Conservation (phyloP, 2,888 invertebrate genomes). For the Thumatha senex region DNA sequence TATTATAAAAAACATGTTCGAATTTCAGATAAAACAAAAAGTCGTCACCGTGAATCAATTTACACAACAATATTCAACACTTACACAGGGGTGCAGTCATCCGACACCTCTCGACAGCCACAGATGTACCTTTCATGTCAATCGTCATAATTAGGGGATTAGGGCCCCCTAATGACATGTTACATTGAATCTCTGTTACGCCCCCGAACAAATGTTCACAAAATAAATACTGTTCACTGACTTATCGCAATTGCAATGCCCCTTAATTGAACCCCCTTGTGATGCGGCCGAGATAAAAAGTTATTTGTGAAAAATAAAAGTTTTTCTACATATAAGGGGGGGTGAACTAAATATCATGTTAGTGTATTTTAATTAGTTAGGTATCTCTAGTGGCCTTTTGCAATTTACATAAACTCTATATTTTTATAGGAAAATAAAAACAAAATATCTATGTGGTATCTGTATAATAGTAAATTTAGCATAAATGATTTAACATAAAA, state of each 20-base stretch:
- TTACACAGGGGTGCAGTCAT: constrained; percentile 55
- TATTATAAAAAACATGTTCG: too few species aligned
- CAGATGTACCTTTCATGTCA: constrained; percentile 82
- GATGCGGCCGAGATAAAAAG: constrained; percentile 21
- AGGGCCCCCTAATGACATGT: constrained; percentile 78
- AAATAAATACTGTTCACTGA: constrained; percentile 68
- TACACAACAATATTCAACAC: constrained; percentile 37
- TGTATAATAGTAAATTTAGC: too few species aligned
- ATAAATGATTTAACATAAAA: too few species aligned
- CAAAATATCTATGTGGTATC: too few species aligned
- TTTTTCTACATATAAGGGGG: background rate
- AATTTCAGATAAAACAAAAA: constrained; percentile 32
- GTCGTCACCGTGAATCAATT: constrained; percentile 44
- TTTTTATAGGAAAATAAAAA: too few species aligned
- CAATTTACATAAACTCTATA: too few species aligned
- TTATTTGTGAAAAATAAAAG: constrained; percentile 11
- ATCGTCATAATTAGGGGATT: constrained; percentile 83
- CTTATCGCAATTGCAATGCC: constrained; percentile 38
- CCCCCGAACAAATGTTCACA: constrained; percentile 77
- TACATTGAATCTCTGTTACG: constrained; percentile 77
- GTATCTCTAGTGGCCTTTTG: too few species aligned
- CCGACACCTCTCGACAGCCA: constrained; percentile 75
- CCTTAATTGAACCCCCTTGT: constrained; percentile 24
- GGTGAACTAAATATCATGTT: too few species aligned
- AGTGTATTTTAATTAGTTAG: too few species aligned